Base-by-base conservation (phyloP, 1,140 invertebrate species). In the Drosophila sechellia region DNA sequence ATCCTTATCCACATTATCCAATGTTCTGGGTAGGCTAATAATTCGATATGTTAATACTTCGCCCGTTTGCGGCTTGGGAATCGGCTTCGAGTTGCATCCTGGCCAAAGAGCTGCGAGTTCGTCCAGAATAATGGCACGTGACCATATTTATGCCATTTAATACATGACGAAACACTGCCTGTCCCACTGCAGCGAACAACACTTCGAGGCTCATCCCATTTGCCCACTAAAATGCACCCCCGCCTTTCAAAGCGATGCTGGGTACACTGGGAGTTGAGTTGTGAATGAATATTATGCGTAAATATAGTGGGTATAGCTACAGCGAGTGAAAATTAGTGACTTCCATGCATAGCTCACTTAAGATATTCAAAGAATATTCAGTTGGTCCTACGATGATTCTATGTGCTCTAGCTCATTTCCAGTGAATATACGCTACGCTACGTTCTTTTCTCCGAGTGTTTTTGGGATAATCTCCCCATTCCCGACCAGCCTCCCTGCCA, bases 21-120 rank as follows among this genome's bases (percentile, higher is more conserved):
- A 85, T 91, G 89, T 90, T 91, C 89, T 85, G 89, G 84, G 85
- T 79, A 75, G 78, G 84, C 80, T 85, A 81, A 91, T 87, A 91
- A 89, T 85, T 89, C 69, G 89, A 89, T 81, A 90, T 90, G 87
- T 90, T 90, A 90, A 90, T 90, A 90, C 64, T 63, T 59, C 63
- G 65, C 52, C 49, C 56, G 66, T 57, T 69, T 76, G 56, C 73
- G 77, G 84, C 31, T 50, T 78, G 53, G 37, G 27, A 70, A 52
- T 59, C 59, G 75, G 80, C 76, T 58, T 89, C 80, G 78, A 69
- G 77, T 89, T 80, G 77, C 85, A 80, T 49, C 35, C 37, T 37
- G 63, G 15, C 31, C 27, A 55, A 34, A 52, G 40, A 57, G 42
- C 39, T 42, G 20, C 39, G 61, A 75, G 59, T 27, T 15, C 10